These are phyloP conservation scores for Intellagama lesueurii DNA, from an alignment of 2,797 vertebrate species.

Conservation along the genomic window DNA sequence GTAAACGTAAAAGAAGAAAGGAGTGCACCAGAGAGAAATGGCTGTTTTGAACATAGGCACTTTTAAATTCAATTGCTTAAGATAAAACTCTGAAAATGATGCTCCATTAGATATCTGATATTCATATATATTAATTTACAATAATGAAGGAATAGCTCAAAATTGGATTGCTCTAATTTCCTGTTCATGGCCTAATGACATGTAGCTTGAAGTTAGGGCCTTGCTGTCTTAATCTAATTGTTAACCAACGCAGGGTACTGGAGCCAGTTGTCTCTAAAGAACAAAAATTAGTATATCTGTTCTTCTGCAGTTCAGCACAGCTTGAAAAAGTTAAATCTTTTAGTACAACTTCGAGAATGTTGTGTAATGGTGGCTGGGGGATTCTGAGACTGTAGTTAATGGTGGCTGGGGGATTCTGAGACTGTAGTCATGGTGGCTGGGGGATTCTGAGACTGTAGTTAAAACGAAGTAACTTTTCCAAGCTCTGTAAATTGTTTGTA, in stretches of 20 bases:
- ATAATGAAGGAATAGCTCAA: slow-evolving; percentile 2
- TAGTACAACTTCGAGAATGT: no score
- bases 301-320: background rate
- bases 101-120: background rate
- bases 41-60: background rate
- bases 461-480: no score
- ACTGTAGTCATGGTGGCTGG: no score
- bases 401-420: no score
- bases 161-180: background rate
- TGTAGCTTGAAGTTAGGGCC: background rate
- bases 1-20: slow-evolving; percentile 3
- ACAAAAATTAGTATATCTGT: background rate
- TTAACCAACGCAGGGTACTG: background rate
- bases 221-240: background rate
- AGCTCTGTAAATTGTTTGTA: background rate
- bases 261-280: background rate
- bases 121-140: background rate
- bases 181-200: background rate
- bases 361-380: no score
- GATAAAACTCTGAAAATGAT: background rate
- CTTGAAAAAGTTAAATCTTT: no score
- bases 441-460: no score
- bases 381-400: no score
- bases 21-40: background rate
- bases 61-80: slow-evolving; percentile 24